Evolutionary conservation across 1,140 invertebrate species (phyloP).

Genomic region (Camponotus vicinus): DNA sequence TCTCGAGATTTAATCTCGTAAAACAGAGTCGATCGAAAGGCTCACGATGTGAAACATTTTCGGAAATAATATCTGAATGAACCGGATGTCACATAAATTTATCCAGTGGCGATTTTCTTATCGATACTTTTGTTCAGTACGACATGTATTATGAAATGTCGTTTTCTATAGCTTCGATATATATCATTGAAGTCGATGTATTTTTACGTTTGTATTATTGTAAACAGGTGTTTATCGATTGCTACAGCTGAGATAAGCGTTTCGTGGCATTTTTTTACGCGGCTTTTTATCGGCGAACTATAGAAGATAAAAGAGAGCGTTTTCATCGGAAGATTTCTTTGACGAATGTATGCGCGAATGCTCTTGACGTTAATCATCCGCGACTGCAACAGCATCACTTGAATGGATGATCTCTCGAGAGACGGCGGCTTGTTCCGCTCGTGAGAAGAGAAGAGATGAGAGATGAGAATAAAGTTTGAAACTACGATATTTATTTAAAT

Average conservation of each 20-base stretch:
- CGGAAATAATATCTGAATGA: slow-evolving; percentile 1
- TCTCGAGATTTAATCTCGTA: neutral
- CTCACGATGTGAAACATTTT: neutral
- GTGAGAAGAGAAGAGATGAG: neutral
- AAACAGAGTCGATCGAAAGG: neutral
- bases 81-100: neutral
- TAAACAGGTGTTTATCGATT: slow-evolving; percentile 8
- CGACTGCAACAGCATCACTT: slow-evolving; percentile 21
- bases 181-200: neutral
- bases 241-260: neutral
- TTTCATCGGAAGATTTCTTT: slow-evolving; percentile 17
- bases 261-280: neutral
- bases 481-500: neutral
- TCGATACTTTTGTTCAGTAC: neutral
- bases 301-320: neutral
- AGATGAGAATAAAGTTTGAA: neutral
- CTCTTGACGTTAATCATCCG: slow-evolving; percentile 28
- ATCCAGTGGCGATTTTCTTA: neutral
- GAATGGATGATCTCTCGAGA: neutral
- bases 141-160: neutral
- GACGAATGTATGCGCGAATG: slow-evolving; percentile 10
- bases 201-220: neutral
- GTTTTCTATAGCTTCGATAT: neutral
- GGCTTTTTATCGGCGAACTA: neutral
- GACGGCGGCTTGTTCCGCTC: neutral